These are phyloP conservation scores for Lepas anatifera DNA, from an alignment of 2,888 invertebrate species.

Conservation along the genomic window DNA sequence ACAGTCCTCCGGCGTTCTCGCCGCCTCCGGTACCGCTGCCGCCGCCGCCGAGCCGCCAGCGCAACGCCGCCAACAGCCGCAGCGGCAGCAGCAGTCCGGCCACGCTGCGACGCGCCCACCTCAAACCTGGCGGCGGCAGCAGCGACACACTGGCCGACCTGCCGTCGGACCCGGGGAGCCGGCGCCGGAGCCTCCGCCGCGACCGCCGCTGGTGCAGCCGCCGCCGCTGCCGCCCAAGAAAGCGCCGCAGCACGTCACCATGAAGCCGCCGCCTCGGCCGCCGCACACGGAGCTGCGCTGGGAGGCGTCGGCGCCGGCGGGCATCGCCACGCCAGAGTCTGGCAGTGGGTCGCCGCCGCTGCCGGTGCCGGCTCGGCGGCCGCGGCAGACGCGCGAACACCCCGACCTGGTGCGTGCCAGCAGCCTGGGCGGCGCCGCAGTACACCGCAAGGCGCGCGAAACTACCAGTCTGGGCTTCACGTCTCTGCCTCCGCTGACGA, in stretches of 20 bases:
- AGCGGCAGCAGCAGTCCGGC: constrained; percentile 21
- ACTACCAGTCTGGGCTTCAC: not conserved
- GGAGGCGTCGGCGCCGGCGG: constrained; percentile 27
- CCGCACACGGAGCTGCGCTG: constrained; percentile 37
- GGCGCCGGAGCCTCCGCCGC: constrained; percentile 54
- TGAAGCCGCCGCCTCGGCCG: constrained; percentile 52
- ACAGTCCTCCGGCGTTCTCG: constrained; percentile 25
- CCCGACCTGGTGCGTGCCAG: constrained; percentile 3
- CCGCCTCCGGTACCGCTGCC: constrained; percentile 23
- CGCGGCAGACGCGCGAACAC: constrained; percentile 17
- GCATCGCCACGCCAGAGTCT: constrained; percentile 38
- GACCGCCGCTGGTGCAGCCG: constrained; percentile 46
- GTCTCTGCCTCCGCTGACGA: constrained; percentile 19
- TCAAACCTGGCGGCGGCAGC: constrained; percentile 19
- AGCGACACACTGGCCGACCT: constrained; percentile 27
- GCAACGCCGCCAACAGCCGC: constrained; percentile 16
- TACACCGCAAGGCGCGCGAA: not conserved
- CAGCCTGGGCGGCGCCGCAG: constrained; percentile 4
- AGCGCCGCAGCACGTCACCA: constrained; percentile 43
- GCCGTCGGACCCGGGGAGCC: constrained; percentile 33
- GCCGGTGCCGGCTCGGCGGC: constrained; percentile 44
- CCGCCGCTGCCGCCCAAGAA: constrained; percentile 62
- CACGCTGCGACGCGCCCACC: constrained; percentile 16
- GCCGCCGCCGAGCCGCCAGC: constrained; percentile 17
- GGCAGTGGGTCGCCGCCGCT: constrained; percentile 43